These are phyloP conservation scores for Nemotelus nigrinus DNA, from an alignment of 2,888 invertebrate species.

Conservation along the genomic window DNA sequence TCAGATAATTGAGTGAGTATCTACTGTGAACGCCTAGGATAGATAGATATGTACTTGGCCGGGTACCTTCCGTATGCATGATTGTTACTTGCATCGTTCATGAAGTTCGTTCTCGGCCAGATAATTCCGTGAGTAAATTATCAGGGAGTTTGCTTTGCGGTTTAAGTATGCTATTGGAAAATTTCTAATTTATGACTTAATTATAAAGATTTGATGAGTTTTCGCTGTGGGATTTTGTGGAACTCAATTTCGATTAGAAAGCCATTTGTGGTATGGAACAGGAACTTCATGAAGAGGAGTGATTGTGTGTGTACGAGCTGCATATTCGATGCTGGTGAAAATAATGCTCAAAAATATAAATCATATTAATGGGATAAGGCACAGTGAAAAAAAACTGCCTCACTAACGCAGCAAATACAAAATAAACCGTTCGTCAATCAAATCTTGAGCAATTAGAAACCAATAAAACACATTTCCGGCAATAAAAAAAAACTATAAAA, in stretches of 20 bases:
- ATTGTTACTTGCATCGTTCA: slow-evolving; percentile 23
- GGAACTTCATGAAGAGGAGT: no score
- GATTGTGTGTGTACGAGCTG: no score
- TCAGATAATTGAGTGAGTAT: slow-evolving; percentile 37
- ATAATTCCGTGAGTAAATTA: neutral
- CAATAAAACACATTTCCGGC: no score
- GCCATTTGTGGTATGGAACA: no score
- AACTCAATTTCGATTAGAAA: neutral
- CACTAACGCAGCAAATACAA: no score
- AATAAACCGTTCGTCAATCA: no score
- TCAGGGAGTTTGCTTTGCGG: neutral
- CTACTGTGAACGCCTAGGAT: neutral
- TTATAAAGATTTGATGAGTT: slow-evolving; percentile 14
- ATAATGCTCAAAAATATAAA: no score
- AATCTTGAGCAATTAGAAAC: no score
- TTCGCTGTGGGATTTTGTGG: neutral
- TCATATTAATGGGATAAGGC: no score
- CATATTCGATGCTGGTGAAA: no score
- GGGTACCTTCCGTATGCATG: slow-evolving; percentile 9
- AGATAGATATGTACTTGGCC: slow-evolving; percentile 13
- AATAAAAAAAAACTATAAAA: no score
- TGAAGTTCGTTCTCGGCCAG: neutral
- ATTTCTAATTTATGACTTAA: slow-evolving; percentile 38
- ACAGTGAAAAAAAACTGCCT: no score
- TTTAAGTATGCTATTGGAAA: slow-evolving; percentile 21